phyloP scores from a whole-genome alignment of 2,888 invertebrate species.

The Tineola bisselliella region DNA sequence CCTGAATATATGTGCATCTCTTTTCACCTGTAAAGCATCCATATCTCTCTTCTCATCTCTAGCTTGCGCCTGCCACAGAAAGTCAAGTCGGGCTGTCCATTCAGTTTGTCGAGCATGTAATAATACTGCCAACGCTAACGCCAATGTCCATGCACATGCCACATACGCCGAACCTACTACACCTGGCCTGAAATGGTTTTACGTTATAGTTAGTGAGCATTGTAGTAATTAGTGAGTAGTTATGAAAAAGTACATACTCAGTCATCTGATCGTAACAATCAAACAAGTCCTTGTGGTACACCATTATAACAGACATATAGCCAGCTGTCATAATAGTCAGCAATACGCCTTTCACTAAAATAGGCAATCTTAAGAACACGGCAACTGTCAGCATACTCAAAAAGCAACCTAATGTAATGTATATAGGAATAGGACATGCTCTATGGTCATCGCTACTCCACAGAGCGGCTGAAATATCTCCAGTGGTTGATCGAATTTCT shows the following conservation, averaged over 20 bases:
- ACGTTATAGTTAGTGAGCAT: background rate
- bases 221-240: no score
- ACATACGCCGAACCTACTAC: slow-evolving; percentile 79
- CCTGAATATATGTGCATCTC: background rate
- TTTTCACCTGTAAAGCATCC: slow-evolving; percentile 78
- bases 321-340: slow-evolving; percentile 81
- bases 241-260: slow-evolving; percentile 72
- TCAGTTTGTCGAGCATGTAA: slow-evolving; percentile 87
- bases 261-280: slow-evolving; percentile 82
- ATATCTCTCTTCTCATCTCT: slow-evolving; percentile 92
- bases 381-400: slow-evolving; percentile 86
- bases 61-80: slow-evolving; percentile 86
- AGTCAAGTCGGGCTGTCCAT: slow-evolving; percentile 88
- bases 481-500: slow-evolving; percentile 48
- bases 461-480: slow-evolving; percentile 36
- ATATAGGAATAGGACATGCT: slow-evolving; percentile 86
- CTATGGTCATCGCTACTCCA: slow-evolving; percentile 73
- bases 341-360: slow-evolving; percentile 81
- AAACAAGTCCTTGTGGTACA: slow-evolving; percentile 83
- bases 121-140: slow-evolving; percentile 84
- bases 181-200: slow-evolving; percentile 32
- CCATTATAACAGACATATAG: slow-evolving; percentile 81
- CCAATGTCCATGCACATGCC: slow-evolving; percentile 81
- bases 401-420: slow-evolving; percentile 85
- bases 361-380: slow-evolving; percentile 83